A percentile compares a stretch with the other conserved stretches of the same genome.
phyloP scores from a whole-genome alignment of 1,140 invertebrate genomes.

The Philotrypesis tridentata region DNA sequence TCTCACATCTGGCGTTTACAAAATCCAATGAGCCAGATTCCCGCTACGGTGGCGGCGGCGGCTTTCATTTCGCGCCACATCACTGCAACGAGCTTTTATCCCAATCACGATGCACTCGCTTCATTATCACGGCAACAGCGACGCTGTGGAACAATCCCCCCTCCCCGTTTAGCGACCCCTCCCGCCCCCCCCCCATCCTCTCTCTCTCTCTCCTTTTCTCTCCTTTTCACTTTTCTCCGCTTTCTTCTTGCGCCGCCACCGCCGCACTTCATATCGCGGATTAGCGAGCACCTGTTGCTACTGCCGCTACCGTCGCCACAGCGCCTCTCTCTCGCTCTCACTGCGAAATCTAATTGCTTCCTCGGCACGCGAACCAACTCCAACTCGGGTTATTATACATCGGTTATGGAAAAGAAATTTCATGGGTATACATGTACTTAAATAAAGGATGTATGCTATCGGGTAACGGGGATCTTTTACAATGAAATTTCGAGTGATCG shows the following conservation, averaged over 20 bases:
- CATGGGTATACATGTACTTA: background rate
- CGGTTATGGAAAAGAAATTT: constrained; percentile 9
- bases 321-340: background rate
- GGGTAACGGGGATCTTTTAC: background rate
- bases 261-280: constrained; percentile 35
- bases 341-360: constrained; percentile 49
- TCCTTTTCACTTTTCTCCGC: constrained; percentile 30
- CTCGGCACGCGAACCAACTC: constrained; percentile 23
- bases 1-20: background rate
- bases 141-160: background rate
- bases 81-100: constrained; percentile 3
- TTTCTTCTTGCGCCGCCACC: background rate
- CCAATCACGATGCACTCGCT: constrained; percentile 16
- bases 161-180: background rate
- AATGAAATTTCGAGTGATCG: background rate
- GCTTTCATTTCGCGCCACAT: background rate
- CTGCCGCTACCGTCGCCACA: background rate
- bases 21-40: background rate
- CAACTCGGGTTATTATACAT: background rate
- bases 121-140: constrained; percentile 6
- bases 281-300: constrained; percentile 49
- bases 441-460: background rate
- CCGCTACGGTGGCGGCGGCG: too few relatives aligned
- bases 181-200: too few relatives aligned
- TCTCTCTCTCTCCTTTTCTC: background rate